A percentile compares a stretch with the other conserved stretches of the same genome.
Conservation (phyloP, 2,888 invertebrate species). For the Cosmia trapezina region DNA sequence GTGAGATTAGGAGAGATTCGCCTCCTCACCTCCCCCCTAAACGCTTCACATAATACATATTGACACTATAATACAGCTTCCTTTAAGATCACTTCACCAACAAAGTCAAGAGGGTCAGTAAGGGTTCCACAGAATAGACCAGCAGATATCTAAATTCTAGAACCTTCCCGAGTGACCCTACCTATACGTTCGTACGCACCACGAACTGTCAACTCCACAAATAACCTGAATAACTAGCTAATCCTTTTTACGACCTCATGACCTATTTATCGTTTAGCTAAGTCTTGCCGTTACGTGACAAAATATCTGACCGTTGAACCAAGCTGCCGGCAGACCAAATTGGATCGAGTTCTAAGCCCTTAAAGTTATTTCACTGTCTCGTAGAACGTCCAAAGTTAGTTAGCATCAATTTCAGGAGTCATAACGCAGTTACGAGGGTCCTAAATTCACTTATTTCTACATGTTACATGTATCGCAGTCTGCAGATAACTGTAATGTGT, state of each 20-base stretch:
- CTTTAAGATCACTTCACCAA: background rate
- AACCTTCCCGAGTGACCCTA: background rate
- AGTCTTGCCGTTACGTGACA: conserved; percentile 3
- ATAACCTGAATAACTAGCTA: background rate
- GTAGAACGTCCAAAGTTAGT: conserved; percentile 18
- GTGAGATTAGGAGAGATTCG: no score
- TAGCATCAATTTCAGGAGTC: conserved; percentile 34
- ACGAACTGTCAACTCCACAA: background rate
- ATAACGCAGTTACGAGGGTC: conserved; percentile 23
- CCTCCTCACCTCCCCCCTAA: no score
- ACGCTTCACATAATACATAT: background rate
- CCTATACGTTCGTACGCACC: no score
- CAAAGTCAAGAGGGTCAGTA: background rate
- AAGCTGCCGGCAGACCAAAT: conserved; percentile 7
- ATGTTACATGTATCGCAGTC: conserved; percentile 1
- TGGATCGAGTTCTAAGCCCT: conserved; percentile 15
- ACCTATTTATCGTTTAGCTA: background rate
- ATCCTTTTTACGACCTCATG: conserved; percentile 9
- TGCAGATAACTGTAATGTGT: background rate
- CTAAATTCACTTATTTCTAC: conserved; percentile 41
- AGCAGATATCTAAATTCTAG: background rate
- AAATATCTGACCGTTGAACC: conserved; percentile 16
- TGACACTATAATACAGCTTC: background rate
- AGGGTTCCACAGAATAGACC: background rate
- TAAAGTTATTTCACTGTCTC: conserved; percentile 23